Conservation (phyloP, 1,140 invertebrate species). For the Atta colombica region DNA sequence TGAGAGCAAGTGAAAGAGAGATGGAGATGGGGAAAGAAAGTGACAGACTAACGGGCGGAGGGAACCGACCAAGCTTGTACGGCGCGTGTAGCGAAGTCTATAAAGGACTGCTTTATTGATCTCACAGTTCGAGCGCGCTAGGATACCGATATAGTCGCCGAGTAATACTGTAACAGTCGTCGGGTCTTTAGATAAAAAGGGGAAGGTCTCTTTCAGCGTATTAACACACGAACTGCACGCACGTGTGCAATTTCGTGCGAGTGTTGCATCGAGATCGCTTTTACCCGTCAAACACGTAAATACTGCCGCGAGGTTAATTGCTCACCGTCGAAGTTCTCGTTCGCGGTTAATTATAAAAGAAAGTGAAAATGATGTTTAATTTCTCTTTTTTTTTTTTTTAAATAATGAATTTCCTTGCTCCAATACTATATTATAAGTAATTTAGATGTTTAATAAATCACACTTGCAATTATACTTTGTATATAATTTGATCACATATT, state of each 20-base stretch:
- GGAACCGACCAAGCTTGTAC: constrained; percentile 83
- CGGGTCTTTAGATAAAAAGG: constrained; percentile 47
- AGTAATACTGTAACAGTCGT: constrained; percentile 60
- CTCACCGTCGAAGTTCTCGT: constrained; percentile 3
- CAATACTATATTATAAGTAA: background rate
- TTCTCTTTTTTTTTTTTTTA: background rate
- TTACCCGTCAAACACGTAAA: constrained; percentile 4
- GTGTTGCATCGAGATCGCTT: background rate
- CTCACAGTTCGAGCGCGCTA: constrained; percentile 85
- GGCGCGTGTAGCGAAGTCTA: constrained; percentile 84
- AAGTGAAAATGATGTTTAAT: background rate
- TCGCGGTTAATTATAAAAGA: background rate
- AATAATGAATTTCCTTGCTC: background rate
- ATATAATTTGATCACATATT: background rate
- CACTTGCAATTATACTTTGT: background rate
- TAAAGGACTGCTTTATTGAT: constrained; percentile 87
- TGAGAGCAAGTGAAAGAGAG: constrained; percentile 19
- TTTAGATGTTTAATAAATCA: background rate
- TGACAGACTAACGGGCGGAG: constrained; percentile 73
- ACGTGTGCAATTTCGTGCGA: constrained; percentile 11
- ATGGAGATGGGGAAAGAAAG: constrained; percentile 66
- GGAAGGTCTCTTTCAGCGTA: constrained; percentile 22
- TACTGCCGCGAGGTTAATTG: constrained; percentile 2
- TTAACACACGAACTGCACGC: constrained; percentile 15
- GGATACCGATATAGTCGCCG: constrained; percentile 83